A percentile compares a stretch with the other conserved stretches of the same genome.
Conservation (phyloP, 2,888 invertebrate species). For the Ryuthela nishihirai region DNA sequence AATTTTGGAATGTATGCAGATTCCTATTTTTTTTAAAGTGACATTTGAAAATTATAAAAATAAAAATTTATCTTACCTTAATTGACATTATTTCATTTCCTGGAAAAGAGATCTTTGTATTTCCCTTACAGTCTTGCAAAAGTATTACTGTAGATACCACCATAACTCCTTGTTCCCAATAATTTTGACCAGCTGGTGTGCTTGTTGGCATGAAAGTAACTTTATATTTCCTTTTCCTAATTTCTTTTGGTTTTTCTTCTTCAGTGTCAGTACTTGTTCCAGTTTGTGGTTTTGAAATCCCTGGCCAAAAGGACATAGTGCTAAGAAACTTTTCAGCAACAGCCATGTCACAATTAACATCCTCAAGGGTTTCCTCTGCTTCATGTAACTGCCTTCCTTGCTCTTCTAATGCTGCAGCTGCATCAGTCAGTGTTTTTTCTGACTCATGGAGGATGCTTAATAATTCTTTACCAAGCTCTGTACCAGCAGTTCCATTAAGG, state of each 20-base stretch:
- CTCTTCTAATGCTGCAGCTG: constrained; percentile 16
- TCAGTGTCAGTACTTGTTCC: background rate
- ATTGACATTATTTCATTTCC: constrained; percentile 5
- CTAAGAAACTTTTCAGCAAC: constrained; percentile 10
- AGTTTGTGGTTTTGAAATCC: background rate
- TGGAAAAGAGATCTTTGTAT: background rate
- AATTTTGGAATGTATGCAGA: too few species aligned
- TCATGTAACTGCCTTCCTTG: constrained; percentile 24
- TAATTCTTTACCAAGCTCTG: constrained; percentile 21
- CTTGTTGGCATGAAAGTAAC: constrained; percentile 10
- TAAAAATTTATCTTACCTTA: constrained; percentile 12
- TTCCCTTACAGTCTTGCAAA: constrained; percentile 5
- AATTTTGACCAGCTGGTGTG: background rate
- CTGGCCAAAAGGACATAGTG: background rate
- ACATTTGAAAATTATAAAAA: too few species aligned
- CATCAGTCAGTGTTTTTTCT: constrained; percentile 9
- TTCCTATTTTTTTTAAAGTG: too few species aligned
- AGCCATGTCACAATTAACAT: constrained; percentile 15
- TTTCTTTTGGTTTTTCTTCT: background rate
- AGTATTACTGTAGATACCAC: constrained; percentile 3
- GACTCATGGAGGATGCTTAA: constrained; percentile 19
- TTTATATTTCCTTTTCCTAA: constrained; percentile 9
- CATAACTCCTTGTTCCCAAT: constrained; percentile 18
- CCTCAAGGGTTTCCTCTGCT: constrained; percentile 7
- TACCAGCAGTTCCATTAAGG: background rate